A percentile compares a stretch with the other conserved stretches of the same genome.
These are phyloP conservation scores for Malacoctenus gilli DNA, from an alignment of 2,797 vertebrate species.

Conservation along the genomic window DNA sequence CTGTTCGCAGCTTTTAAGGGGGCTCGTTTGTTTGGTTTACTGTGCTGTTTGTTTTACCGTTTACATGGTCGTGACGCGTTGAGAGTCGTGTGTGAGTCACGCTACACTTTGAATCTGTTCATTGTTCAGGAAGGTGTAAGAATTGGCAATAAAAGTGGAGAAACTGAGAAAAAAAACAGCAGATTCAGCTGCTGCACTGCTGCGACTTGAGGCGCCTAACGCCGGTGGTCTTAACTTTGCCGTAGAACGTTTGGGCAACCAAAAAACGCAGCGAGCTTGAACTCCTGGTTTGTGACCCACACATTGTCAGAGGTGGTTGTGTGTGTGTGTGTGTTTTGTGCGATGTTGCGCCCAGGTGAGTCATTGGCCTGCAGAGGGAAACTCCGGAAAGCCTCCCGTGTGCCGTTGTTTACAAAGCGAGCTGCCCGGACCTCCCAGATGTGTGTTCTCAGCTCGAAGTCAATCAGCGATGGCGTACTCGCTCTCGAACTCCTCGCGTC, in stretches of 20 bases:
- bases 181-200: background rate
- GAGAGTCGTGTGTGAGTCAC: conserved; percentile 1
- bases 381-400: conserved; percentile 41
- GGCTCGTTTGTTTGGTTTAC: background rate
- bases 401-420: conserved; percentile 50
- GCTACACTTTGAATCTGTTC: background rate
- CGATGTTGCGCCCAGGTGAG: conserved; percentile 62
- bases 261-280: too few relatives aligned
- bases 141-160: too few relatives aligned
- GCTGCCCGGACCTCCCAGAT: conserved; percentile 51
- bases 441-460: conserved; percentile 49
- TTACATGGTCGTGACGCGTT: background rate
- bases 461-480: conserved; percentile 58
- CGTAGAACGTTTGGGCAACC: too few relatives aligned
- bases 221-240: too few relatives aligned
- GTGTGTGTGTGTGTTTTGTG: conserved; percentile 12
- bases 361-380: conserved; percentile 58
- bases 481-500: conserved; percentile 5
- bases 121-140: background rate
- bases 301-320: conserved; percentile 31
- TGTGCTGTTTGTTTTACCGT: background rate
- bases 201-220: background rate
- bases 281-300: conserved; percentile 24
- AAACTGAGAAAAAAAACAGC: too few relatives aligned
- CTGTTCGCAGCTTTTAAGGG: too few relatives aligned